Base-by-base conservation (phyloP, 2,797 vertebrate genomes). In the Loris lydekkerianus region DNA sequence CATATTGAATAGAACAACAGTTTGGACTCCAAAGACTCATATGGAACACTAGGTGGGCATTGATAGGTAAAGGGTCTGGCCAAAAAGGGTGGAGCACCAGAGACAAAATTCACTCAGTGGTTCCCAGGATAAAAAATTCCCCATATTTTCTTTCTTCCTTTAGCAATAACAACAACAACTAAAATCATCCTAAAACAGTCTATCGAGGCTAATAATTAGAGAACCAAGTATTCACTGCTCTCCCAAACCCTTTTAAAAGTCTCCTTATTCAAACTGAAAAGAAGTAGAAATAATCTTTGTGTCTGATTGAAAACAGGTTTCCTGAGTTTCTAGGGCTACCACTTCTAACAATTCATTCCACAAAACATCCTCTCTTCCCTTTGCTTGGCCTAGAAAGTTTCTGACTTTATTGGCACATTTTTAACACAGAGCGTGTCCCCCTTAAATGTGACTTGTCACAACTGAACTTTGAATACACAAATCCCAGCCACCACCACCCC, bases 281-380 rank as follows among this genome's bases (percentile, higher is more conserved):
- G 49, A 69, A 46, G 46, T 95, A 94, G 93, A 96, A 98, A 97
- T 97, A 97, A 97, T 94, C 92, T 82, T 94, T 82, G 53, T 43
- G 3, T 91, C 92, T 98, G 96, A 98, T 98, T 98, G 96, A 98
- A 98, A 98, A 97, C 97, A 98, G 98, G 89, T 76, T 96, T 98
- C 72, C 73, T 95, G 96, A 95, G 93, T 97, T 78, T 97, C 93
- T 73, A 63, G 58, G 76, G 91, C 77, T 93, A 56, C 27, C 0
- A 25, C 25, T 14, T 97, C 77, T 95, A 96, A 97, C 89, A 92
- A 82, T 43, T 91, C 94, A 67, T 93, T 97, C 93, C 92, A 89
- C n/a, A 85, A 93, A 97, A 97, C 86, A 97, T 97, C 58, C 21
- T 56, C 70, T 18, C 17, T 95, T 97, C 92, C 67, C 87, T 72